Evolutionary conservation across 2,888 invertebrate species (phyloP), one percentile per base, ranked within the genome.

Genomic region (Sarcophaga caerulescens): DNA sequence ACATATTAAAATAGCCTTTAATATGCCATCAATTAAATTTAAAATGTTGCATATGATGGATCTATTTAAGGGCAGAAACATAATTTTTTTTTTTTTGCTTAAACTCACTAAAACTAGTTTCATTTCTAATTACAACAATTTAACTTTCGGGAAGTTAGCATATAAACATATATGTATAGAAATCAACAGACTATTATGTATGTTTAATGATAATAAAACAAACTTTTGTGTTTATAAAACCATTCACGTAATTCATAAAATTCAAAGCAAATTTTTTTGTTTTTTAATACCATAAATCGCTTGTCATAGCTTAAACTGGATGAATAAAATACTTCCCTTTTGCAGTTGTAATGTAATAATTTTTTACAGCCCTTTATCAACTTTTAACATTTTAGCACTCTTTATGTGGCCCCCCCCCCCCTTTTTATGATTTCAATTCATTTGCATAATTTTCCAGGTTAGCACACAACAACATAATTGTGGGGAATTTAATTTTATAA

Each of bases 401-500:
- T 65, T 63, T 65, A 35, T 57, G 25, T 23, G 63, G 8, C 62
- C 11, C 23, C 21, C n/a, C n/a, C n/a, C n/a, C n/a, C n/a, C n/a
- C n/a, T n/a, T 44, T n/a, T 47, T 17, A 47, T 47, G 12, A 23
- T 65, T 70, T 71, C 11, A 52, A 57, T 60, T 60, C 59, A 47
- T 73, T 80, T 80, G 23, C 62, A 78, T 60, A n/a, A 35, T 65
- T 59, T 21, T n/a, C 17, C 35, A 10, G 35, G 8, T 8, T 35
- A 35, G 35, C 35, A 8, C 44, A 59, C 17, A 21, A 47, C 70
- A 70, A 47, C 65, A 11, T 19, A 73, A 78, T 73, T 66, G n/a
- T 66, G 25, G n/a, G 12, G 25, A 77, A 66, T 82, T 77, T 52
- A 35, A n/a, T 66, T 75, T 60, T 45, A 14, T 12, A 19, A 60